phyloP scores from a whole-genome alignment of 2,797 vertebrate species.

The Allobates femoralis region DNA sequence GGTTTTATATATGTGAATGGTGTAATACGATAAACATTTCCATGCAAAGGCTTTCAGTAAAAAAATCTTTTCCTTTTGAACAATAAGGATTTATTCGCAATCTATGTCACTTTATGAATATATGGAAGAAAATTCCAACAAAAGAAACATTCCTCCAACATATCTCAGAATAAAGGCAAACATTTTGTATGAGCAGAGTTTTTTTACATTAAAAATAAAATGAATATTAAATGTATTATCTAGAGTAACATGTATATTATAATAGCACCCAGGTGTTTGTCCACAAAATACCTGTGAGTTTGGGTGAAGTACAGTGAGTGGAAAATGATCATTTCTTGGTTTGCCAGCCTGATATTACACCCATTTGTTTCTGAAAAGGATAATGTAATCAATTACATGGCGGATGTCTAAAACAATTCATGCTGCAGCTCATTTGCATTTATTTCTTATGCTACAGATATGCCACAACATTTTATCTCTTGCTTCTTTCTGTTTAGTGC shows the following conservation, averaged over 20 bases:
- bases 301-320: constrained; percentile 29
- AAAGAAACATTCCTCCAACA: background rate
- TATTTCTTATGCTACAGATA: constrained; percentile 61
- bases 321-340: constrained; percentile 52
- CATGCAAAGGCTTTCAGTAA: no score
- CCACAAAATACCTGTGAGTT: no score
- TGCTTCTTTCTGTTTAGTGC: constrained; percentile 63
- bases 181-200: background rate
- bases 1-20: no score
- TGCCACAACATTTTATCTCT: constrained; percentile 61
- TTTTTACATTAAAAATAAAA: background rate
- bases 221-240: background rate
- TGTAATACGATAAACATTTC: no score
- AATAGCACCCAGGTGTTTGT: background rate
- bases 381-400: constrained; percentile 62
- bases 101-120: no score
- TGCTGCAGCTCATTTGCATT: constrained; percentile 58
- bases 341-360: constrained; percentile 53
- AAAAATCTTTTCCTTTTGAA: no score
- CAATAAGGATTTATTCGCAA: no score
- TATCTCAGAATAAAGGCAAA: background rate
- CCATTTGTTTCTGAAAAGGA: constrained; percentile 60
- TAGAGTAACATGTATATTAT: background rate
- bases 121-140: no score
- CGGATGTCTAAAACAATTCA: constrained; percentile 62